Evolutionary conservation across 2,797 vertebrate species (phyloP).

Genomic region (Esox lucius): DNA sequence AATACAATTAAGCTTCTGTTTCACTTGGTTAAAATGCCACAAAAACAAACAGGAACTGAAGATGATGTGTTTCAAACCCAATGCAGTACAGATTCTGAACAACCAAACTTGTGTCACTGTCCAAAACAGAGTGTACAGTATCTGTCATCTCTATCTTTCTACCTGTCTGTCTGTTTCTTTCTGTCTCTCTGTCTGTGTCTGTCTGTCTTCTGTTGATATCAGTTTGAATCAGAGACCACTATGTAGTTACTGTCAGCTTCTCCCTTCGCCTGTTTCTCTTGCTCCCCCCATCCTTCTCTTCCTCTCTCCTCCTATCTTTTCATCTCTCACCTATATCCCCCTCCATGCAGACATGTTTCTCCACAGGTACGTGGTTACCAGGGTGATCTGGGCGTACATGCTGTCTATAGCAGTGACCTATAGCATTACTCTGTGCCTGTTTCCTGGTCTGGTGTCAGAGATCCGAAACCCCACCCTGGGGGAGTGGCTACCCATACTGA

Average conservation of each 20-base stretch:
- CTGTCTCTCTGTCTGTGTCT: background rate
- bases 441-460: conserved; percentile 94
- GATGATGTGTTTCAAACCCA: no score
- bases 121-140: no score
- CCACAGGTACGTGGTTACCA: conserved; percentile 90
- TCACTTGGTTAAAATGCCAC: no score
- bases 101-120: background rate
- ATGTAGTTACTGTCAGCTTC: no score
- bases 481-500: conserved; percentile 96
- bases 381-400: conserved; percentile 97
- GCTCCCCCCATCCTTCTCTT: background rate
- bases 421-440: conserved; percentile 96
- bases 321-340: background rate
- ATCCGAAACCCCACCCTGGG: conserved; percentile 86
- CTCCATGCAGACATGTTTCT: conserved; percentile 85
- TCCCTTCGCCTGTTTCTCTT: background rate
- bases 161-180: background rate
- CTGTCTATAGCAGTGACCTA: conserved; percentile 94
- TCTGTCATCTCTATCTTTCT: background rate
- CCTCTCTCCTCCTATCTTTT: background rate
- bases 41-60: no score
- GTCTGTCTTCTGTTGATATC: background rate
- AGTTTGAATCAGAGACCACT: no score
- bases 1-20: no score
- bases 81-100: no score